Percentiles rank a stretch among this genome's conserved stretches.
Conservation (phyloP, 2,888 invertebrate species). For the Melinaea marsaeus region DNA sequence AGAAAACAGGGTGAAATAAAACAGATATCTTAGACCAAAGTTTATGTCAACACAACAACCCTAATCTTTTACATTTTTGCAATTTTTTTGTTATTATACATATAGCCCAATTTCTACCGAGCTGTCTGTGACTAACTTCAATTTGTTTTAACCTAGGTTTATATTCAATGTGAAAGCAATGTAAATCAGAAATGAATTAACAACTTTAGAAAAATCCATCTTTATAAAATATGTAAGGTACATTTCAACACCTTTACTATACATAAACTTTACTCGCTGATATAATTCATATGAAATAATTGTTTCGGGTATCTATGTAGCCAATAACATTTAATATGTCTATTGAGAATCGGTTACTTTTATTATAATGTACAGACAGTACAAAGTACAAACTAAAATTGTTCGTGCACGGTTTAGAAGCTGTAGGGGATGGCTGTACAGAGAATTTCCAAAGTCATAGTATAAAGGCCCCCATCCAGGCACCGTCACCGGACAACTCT, state of each 20-base stretch:
- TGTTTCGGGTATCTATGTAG: constrained; percentile 34
- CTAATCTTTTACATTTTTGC: constrained; percentile 64
- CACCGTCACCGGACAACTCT: constrained; percentile 48
- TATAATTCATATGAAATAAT: constrained; percentile 46
- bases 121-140: constrained; percentile 66
- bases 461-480: constrained; percentile 41
- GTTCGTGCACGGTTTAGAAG: constrained; percentile 47
- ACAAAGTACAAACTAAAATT: constrained; percentile 42
- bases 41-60: constrained; percentile 66
- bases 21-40: constrained; percentile 57
- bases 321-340: constrained; percentile 34
- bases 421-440: constrained; percentile 45
- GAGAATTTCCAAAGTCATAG: constrained; percentile 65
- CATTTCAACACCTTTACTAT: constrained; percentile 49
- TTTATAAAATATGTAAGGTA: constrained; percentile 49
- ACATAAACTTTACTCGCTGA: constrained; percentile 29
- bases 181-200: constrained; percentile 55
- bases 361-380: constrained; percentile 51
- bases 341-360: constrained; percentile 37
- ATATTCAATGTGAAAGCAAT: constrained; percentile 58
- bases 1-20: constrained; percentile 42
- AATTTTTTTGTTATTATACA: constrained; percentile 73
- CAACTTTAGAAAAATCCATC: constrained; percentile 63
- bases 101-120: constrained; percentile 62
- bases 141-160: constrained; percentile 54